phyloP scores from a whole-genome alignment of 1,140 invertebrate species.

The Wiebesia pumilae region DNA sequence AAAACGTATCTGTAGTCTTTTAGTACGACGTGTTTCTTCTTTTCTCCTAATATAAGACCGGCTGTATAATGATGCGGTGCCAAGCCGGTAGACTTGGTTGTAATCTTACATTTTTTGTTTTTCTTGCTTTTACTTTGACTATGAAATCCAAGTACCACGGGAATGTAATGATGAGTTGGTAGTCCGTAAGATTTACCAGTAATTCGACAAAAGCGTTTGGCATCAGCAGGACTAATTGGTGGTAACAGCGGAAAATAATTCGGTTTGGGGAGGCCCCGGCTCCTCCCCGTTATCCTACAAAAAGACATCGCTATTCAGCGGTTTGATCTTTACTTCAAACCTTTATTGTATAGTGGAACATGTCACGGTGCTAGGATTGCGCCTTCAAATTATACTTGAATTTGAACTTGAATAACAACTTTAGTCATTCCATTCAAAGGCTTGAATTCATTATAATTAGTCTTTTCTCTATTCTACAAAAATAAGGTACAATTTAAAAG shows the following conservation, averaged over 20 bases:
- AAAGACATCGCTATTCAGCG: constrained; percentile 76
- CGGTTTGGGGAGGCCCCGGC: constrained; percentile 85
- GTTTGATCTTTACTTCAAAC: not conserved
- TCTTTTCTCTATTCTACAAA: not conserved
- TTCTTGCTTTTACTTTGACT: constrained; percentile 77
- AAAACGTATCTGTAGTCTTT: constrained; percentile 85
- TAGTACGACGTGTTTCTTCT: constrained; percentile 79
- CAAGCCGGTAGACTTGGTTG: constrained; percentile 76
- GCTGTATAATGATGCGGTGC: constrained; percentile 77
- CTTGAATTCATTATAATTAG: not conserved
- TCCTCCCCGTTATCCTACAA: constrained; percentile 88
- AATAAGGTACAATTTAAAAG: not conserved
- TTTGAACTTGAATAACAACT: not conserved
- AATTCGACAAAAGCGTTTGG: constrained; percentile 85
- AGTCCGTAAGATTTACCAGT: constrained; percentile 87
- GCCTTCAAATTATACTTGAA: not conserved
- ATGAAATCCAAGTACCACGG: constrained; percentile 80
- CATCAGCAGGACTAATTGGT: constrained; percentile 86
- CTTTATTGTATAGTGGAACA: not conserved
- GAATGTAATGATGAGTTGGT: constrained; percentile 86
- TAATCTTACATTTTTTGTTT: constrained; percentile 81
- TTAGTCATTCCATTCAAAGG: not conserved
- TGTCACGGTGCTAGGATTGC: not conserved
- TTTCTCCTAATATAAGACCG: constrained; percentile 78
- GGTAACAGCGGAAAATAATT: constrained; percentile 89